Base-by-base conservation (phyloP, 2,113 vertebrate genomes). In the Ptilonorhynchus violaceus region DNA sequence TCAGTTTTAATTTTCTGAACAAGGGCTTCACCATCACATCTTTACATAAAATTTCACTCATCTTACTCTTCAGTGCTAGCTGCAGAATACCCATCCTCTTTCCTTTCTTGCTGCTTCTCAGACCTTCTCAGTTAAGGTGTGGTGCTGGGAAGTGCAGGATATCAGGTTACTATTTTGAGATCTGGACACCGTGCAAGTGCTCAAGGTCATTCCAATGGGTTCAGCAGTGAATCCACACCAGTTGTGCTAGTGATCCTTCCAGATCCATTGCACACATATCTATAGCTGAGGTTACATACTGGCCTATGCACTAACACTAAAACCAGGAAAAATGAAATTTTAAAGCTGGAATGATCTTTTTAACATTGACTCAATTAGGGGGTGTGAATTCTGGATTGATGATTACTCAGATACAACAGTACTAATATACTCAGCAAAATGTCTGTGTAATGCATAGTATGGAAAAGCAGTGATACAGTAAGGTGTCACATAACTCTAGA, bases 241-340 rank as follows among this genome's bases (percentile, higher is more conserved):
- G 10, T 5, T 64, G 8, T 62, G 14, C 18, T 35, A 23, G 15
- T 39, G 15, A 35, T 75, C n/a, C 13, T 79, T 78, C 20, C 12
- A n/a, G 20, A 70, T 39, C 28, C 16, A n/a, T 4, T 72, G 20
- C 13, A 17, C 0, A 1, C 1, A 0, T 27, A 7, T 24, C 22
- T 52, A 31, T 66, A 28, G 15, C 7, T 35, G 28, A 47, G 23
- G 10, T 25, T 37, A 12, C 25, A 46, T 46, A 35, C 5, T 55
- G 18, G 50, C 14, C 13, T 56, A 19, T 27, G 47, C 1, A 8
- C 8, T 60, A 23, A 14, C 4, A 42, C 5, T 28, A 63, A 80
- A 74, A 21, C 2, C 15, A 67, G 18, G 23, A 75, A 47, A 88
- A 27, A 7, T 12, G 0, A 67, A 37, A 42, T 67, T 92, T 31